Conservation (phyloP, 2,888 invertebrate species). For the Dromius quadrimaculatus region DNA sequence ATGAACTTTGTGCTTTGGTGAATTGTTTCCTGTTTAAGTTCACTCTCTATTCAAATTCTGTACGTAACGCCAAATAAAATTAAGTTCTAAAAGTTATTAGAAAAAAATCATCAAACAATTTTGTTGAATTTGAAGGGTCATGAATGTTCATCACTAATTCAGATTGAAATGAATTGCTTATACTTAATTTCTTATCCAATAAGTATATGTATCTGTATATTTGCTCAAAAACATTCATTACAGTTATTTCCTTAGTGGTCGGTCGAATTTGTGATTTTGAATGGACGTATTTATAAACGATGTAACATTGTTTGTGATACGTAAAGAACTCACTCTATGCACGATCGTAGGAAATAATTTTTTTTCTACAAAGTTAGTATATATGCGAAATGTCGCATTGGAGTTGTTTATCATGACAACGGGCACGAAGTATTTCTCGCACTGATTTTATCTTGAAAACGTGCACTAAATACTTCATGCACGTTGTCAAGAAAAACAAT, state of each 20-base stretch:
- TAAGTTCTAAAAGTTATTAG: too few species aligned
- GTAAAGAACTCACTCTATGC: too few species aligned
- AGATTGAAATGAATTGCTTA: not conserved
- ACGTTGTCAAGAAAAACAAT: too few species aligned
- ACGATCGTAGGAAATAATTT: too few species aligned
- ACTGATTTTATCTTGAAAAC: too few species aligned
- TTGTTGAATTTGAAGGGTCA: not conserved
- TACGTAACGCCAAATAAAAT: constrained; percentile 5
- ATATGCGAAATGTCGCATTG: too few species aligned
- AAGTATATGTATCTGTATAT: not conserved
- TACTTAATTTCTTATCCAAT: not conserved
- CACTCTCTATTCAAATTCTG: constrained; percentile 13
- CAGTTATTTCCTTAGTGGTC: constrained; percentile 13
- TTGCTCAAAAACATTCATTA: not conserved
- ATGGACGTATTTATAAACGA: constrained; percentile 23
- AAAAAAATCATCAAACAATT: too few species aligned
- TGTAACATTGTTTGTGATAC: constrained; percentile 4
- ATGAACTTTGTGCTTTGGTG: not conserved
- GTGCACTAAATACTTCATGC: too few species aligned
- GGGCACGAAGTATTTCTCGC: too few species aligned
- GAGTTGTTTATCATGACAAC: too few species aligned
- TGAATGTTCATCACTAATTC: not conserved
- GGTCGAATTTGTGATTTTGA: constrained; percentile 34
- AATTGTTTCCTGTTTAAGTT: not conserved
- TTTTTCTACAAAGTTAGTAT: too few species aligned